Evolutionary conservation across 2,797 vertebrate species (phyloP).

Genomic region (Sebastes umbrosus): DNA sequence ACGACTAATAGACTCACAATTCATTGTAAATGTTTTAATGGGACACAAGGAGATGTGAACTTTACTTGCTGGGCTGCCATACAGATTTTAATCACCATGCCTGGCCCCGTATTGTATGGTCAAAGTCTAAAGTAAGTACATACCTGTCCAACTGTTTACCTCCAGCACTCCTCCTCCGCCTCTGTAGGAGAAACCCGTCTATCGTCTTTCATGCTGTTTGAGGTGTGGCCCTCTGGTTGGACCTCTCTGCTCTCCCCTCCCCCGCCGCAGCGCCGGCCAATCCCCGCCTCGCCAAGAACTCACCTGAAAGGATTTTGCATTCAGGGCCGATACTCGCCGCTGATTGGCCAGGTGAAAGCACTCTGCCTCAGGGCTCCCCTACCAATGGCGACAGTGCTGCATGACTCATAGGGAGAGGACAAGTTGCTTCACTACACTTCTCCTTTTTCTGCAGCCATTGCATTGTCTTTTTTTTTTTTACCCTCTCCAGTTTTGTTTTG

Average conservation of each 20-base stretch:
- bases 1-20: conserved; percentile 21
- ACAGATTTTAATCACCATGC: conserved; percentile 37
- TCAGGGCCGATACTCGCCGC: conserved; percentile 50
- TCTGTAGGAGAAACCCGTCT: conserved; percentile 72
- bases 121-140: conserved; percentile 69
- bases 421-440: conserved; percentile 84
- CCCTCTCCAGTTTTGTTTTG: conserved; percentile 65
- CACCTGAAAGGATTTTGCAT: conserved; percentile 87
- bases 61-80: conserved; percentile 26
- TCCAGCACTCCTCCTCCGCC: conserved; percentile 48
- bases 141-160: conserved; percentile 69
- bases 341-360: conserved; percentile 80
- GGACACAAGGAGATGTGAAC: conserved; percentile 29
- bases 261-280: conserved; percentile 65
- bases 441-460: conserved; percentile 82
- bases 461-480: conserved; percentile 55
- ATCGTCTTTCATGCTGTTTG: conserved; percentile 71
- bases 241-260: conserved; percentile 67
- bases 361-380: conserved; percentile 69
- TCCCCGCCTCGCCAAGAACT: conserved; percentile 62
- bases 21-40: conserved; percentile 46
- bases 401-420: conserved; percentile 85
- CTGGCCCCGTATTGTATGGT: conserved; percentile 47
- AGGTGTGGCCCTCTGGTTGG: conserved; percentile 77
- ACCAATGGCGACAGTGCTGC: conserved; percentile 79